A percentile compares a stretch with the other conserved stretches of the same genome.
phyloP scores from a whole-genome alignment of 2,888 invertebrate species.

The Caenorhabditis sp. region DNA sequence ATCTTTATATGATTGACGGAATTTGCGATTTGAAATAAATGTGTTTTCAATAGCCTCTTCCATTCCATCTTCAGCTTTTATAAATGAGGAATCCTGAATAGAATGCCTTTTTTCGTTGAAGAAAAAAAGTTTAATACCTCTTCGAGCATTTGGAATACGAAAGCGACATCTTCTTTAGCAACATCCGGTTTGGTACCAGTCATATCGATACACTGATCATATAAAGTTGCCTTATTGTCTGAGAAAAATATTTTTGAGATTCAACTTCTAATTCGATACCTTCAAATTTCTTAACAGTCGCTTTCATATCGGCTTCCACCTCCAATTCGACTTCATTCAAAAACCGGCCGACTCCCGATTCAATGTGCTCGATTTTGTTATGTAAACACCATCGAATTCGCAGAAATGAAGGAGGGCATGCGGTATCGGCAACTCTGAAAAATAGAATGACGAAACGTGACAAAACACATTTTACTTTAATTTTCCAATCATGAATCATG shows the following conservation, averaged over 20 bases:
- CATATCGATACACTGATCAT: conserved; percentile 2
- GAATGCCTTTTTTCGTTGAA: neutral
- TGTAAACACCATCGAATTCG: neutral
- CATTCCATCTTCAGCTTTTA: conserved; percentile 31
- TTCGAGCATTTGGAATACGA: conserved; percentile 31
- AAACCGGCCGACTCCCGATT: neutral
- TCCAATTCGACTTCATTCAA: neutral
- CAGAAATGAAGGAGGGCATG: neutral
- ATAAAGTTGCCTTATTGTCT: neutral
- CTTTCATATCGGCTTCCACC: neutral
- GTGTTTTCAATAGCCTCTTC: conserved; percentile 24
- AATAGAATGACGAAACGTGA: no score
- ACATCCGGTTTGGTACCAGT: conserved; percentile 11
- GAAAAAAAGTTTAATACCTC: conserved; percentile 16
- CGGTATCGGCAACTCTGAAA: neutral
- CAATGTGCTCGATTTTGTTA: neutral
- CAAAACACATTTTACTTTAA: no score
- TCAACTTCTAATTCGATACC: neutral
- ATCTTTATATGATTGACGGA: conserved; percentile 9
- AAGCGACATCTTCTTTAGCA: conserved; percentile 28
- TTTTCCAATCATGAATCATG: no score
- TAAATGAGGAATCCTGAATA: conserved; percentile 22
- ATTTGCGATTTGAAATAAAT: conserved; percentile 7
- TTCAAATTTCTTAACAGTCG: neutral
- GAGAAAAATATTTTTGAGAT: neutral